phyloP scores from a whole-genome alignment of 1,140 invertebrate species.

The Stenopsyche tienmushanensis region DNA sequence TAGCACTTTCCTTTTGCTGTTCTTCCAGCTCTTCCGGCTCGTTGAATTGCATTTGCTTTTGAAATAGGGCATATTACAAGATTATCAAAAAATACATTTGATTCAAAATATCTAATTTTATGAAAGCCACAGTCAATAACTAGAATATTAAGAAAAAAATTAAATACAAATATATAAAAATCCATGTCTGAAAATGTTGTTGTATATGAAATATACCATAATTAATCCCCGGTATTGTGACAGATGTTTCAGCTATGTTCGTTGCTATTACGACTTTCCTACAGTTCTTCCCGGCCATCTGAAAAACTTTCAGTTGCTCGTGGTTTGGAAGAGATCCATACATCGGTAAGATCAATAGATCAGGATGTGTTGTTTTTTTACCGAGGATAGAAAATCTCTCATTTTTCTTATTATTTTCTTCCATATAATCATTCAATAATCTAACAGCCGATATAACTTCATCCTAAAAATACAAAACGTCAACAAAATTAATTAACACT shows the following conservation, averaged over 20 bases:
- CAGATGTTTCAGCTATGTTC: slow-evolving; percentile 96
- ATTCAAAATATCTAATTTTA: slow-evolving; percentile 91
- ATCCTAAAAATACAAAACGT: slow-evolving; percentile 59
- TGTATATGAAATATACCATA: slow-evolving; percentile 79
- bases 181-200: no score
- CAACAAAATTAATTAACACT: background rate
- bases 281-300: slow-evolving; percentile 44
- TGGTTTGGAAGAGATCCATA: slow-evolving; percentile 85
- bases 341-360: slow-evolving; percentile 85
- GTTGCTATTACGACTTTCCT: slow-evolving; percentile 95
- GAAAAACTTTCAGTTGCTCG: slow-evolving; percentile 80
- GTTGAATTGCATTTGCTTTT: slow-evolving; percentile 86
- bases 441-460: slow-evolving; percentile 79
- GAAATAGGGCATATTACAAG: slow-evolving; percentile 84
- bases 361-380: slow-evolving; percentile 49
- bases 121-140: slow-evolving; percentile 97
- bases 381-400: slow-evolving; percentile 44
- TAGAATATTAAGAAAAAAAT: slow-evolving; percentile 48
- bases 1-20: slow-evolving; percentile 81
- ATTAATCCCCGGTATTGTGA: slow-evolving; percentile 87
- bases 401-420: slow-evolving; percentile 56
- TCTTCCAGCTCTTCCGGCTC: slow-evolving; percentile 90
- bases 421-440: slow-evolving; percentile 66
- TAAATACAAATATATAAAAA: no score
- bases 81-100: slow-evolving; percentile 79